phyloP scores from a whole-genome alignment of 1,140 invertebrate species.

The Philopotamus ludificatus region DNA sequence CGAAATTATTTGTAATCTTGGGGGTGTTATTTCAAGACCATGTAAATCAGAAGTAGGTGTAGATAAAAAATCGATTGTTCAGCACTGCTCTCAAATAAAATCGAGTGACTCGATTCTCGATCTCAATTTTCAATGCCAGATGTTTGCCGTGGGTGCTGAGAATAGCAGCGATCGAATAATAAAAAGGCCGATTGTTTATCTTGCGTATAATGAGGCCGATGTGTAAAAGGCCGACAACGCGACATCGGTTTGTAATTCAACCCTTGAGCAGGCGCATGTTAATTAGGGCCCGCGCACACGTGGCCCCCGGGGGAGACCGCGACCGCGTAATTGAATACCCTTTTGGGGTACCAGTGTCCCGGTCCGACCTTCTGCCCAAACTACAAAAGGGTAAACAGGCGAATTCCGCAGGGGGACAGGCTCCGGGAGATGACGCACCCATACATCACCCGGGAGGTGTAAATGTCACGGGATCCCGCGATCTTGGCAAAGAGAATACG shows the following conservation, averaged over 20 bases:
- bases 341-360: conserved; percentile 7
- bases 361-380: background rate
- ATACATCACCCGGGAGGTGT: background rate
- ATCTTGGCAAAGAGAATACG: background rate
- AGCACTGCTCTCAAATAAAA: too few relatives aligned
- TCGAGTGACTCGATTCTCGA: too few relatives aligned
- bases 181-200: too few relatives aligned
- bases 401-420: conserved; percentile 22
- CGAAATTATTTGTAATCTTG: too few relatives aligned
- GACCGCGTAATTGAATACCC: conserved; percentile 39
- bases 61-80: too few relatives aligned
- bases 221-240: background rate
- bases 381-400: conserved; percentile 19
- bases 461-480: background rate
- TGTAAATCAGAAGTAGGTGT: too few relatives aligned
- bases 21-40: too few relatives aligned
- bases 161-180: too few relatives aligned
- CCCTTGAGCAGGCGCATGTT: conserved; percentile 25
- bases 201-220: background rate
- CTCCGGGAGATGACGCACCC: too few relatives aligned
- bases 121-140: too few relatives aligned
- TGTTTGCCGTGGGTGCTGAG: too few relatives aligned
- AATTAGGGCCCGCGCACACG: conserved; percentile 38
- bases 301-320: conserved; percentile 31
- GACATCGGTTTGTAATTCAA: conserved; percentile 37